Conservation (phyloP, 2,113 vertebrate species). For the Rhynchomys soricoides region DNA sequence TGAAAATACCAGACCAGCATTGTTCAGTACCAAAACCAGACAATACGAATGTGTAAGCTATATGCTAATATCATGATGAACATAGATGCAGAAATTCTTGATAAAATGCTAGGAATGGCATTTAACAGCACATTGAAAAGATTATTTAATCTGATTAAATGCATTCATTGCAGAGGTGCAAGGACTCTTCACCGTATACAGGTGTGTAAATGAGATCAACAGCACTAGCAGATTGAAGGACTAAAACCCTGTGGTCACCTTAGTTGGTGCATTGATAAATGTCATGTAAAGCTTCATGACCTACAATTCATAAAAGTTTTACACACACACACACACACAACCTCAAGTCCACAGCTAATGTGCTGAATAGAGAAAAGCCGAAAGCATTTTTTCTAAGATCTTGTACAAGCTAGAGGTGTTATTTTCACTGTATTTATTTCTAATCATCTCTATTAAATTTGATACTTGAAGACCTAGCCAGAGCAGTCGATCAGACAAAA, state of each 20-base stretch:
- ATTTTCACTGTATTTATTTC: not conserved
- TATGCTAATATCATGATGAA: not conserved
- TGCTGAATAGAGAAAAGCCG: not conserved
- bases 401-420: not conserved
- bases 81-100: not conserved
- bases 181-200: too few species aligned
- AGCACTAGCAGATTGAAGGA: not conserved
- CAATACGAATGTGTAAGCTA: not conserved
- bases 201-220: not conserved
- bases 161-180: not conserved
- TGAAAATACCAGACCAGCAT: not conserved
- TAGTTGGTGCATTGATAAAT: not conserved
- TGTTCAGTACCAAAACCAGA: not conserved
- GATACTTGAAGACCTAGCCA: not conserved
- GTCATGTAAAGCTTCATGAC: not conserved
- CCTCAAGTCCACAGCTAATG: not conserved
- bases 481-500: not conserved
- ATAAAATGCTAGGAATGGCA: not conserved
- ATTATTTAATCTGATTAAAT: not conserved
- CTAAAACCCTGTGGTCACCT: not conserved
- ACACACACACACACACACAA: not conserved
- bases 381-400: not conserved
- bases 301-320: not conserved
- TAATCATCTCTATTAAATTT: not conserved
- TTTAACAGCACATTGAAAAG: not conserved